Base-by-base conservation (phyloP, 2,113 vertebrate species). In the Antechinus flavipes region DNA sequence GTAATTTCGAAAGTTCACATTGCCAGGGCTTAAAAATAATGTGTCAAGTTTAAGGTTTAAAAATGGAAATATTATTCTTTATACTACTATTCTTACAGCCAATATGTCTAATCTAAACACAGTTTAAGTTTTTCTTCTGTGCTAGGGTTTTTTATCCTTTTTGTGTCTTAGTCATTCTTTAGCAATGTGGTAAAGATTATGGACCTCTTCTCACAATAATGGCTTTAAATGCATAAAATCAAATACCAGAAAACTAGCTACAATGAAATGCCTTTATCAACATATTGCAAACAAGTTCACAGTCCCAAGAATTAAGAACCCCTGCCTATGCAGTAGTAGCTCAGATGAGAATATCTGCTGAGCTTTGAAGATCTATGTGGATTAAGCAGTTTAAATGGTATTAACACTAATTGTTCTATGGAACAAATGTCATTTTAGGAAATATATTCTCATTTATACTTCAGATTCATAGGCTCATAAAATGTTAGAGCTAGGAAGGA, bases 301-400 rank as follows among this genome's bases (percentile, higher is more conserved):
- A 84, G 68, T 84, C 19, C n/a, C 68, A 19, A 84, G 7, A 0
- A 10, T 84, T 84, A 84, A 42, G n/a, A 42, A 84, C 68, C 19
- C 19, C n/a, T 84, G n/a, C 16, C 19, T 8, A n/a, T 68, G 14
- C 30, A 68, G 14, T 68, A 68, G 61, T 68, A 84, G 19, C n/a
- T 84, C n/a, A 84, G 19, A 84, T 84, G 19, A 42, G 16, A 42
- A n/a, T 12, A 76, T n/a, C 35, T 76, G 6, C 68, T 76, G 68
- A 84, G 2, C n/a, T 42, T 42, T 19, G 2, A 22, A 84, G n/a
- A 42, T 42, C 35, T 84, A 16, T 84, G 68, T 42, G n/a, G 50
- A 91, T 95, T 35, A 54, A 90, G 93, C 93, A 61, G 92, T 91
- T 95, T 54, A 89, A 93, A 95, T 93, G 58, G 93, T 95, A 91